These are phyloP conservation scores for Octodon degus DNA, from an alignment of 2,113 vertebrate species.

Conservation along the genomic window DNA sequence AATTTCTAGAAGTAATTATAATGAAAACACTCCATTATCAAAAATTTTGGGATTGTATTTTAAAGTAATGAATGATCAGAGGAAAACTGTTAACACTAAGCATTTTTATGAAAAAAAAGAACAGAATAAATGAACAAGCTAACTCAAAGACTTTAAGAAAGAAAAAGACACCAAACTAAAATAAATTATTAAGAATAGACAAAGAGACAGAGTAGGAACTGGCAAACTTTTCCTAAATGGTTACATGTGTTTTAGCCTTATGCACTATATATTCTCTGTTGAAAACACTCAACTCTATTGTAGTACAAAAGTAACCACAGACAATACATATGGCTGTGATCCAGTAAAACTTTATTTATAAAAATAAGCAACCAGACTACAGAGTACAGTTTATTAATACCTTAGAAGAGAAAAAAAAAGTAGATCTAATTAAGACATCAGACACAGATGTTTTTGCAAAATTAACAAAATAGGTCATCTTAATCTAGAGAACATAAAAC, in stretches of 20 bases:
- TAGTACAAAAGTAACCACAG: not conserved
- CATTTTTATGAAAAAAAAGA: not conserved
- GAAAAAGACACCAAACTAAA: not conserved
- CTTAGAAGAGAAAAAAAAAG: not conserved
- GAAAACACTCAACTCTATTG: not conserved
- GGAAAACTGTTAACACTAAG: not conserved
- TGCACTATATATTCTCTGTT: not conserved
- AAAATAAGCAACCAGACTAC: not conserved
- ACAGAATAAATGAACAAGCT: not conserved
- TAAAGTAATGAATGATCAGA: not conserved
- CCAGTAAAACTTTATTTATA: slow-evolving; percentile 42
- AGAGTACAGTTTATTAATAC: not conserved
- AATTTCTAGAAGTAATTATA: not conserved
- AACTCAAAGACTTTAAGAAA: not conserved
- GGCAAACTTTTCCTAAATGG: slow-evolving; percentile 8
- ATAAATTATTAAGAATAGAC: slow-evolving; percentile 19
- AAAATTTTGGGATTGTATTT: not conserved
- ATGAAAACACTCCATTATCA: not conserved
- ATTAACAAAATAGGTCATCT: not conserved
- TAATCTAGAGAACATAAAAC: not conserved
- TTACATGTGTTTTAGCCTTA: not conserved
- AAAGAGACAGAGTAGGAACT: not conserved
- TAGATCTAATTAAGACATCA: not conserved
- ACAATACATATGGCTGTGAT: not conserved
- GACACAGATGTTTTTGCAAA: slow-evolving; percentile 19